Base-by-base conservation (phyloP, 2,888 invertebrate genomes). In the Deilephila porcellus region DNA sequence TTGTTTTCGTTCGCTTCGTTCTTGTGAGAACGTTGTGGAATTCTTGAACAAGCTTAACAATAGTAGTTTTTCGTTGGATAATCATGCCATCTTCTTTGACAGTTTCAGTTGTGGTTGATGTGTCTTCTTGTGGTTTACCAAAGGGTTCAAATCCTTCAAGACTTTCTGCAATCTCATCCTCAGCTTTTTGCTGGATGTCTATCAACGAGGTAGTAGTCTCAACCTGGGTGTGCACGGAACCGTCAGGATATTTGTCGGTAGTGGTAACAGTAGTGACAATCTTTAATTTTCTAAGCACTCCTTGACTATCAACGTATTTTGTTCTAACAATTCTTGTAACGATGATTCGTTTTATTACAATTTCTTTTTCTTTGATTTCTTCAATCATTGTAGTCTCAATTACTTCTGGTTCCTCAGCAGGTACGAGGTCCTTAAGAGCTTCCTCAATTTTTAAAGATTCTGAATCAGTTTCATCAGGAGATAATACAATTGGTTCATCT, bases 191-290 rank as follows among this genome's bases (percentile, higher is more conserved):
- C 19, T 70, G 25, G 3, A 63, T 60, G 37, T 73, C 71, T 2
- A 19, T 71, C 8, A 73, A 34, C 3, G 73, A 37, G 56, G 37
- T 71, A 17, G 25, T 73, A 7, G 56, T 56, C 11, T 53, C 19
- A 1, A 56, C 60, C 29, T 29, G 60, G 62, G 71, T 73, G 37
- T 37, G 56, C 34, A 84, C 79, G 37, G 88, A 85, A 3, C 92
- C 91, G 79, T 92, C 90, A 37, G 91, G 89, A 76, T 88, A 90
- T 73, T 84, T 80, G 71, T 92, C 90, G 34, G 88, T 88, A 2
- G 86, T 90, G 29, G 87, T 90, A 7, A 87, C 77, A 45, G 85
- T 88, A 37, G 85, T 86, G 1, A 88, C 82, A 0, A 82, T 88
- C 76, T 91, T 91, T 0, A 88, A 70, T 85, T 90, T 91, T 74